A percentile compares a stretch with the other conserved stretches of the same genome.
Evolutionary conservation across 2,888 invertebrate species (phyloP).

Genomic region (Dynastes hyllus): DNA sequence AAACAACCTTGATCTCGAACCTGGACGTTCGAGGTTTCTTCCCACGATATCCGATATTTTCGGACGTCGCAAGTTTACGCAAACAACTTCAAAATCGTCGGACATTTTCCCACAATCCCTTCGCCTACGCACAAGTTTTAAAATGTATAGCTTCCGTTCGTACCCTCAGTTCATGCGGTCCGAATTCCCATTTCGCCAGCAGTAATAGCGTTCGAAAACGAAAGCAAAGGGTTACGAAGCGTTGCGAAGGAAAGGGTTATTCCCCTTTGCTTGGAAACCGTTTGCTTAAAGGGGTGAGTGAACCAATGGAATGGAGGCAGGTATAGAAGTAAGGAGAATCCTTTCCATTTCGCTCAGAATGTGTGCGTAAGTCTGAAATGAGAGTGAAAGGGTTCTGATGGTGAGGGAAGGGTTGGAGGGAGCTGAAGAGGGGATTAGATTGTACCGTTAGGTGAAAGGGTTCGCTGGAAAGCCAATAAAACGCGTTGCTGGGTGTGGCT

Average conservation of each 20-base stretch:
- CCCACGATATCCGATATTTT: conserved; percentile 35
- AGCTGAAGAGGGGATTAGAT: conserved; percentile 12
- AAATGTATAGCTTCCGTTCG: too few species aligned
- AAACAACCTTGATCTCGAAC: neutral
- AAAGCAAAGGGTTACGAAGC: conserved; percentile 43
- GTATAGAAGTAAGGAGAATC: conserved; percentile 58
- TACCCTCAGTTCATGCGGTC: too few species aligned
- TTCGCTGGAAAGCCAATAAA: conserved; percentile 32
- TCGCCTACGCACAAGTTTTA: neutral
- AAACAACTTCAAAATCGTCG: conserved; percentile 12
- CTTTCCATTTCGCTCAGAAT: conserved; percentile 58
- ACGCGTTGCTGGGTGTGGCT: conserved; percentile 24
- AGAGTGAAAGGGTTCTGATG: conserved; percentile 23
- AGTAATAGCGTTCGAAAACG: too few species aligned
- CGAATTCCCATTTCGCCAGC: too few species aligned
- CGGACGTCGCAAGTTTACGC: conserved; percentile 17
- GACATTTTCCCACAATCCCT: conserved; percentile 18
- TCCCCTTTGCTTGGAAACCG: neutral
- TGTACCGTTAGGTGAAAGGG: conserved; percentile 59
- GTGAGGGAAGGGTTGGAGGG: neutral
- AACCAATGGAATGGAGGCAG: conserved; percentile 58
- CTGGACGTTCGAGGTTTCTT: neutral
- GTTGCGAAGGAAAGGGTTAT: conserved; percentile 41
- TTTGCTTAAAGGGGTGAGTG: conserved; percentile 55
- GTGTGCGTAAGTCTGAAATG: neutral